phyloP scores from a whole-genome alignment of 2,113 vertebrate genomes.

The Alosa alosa region DNA sequence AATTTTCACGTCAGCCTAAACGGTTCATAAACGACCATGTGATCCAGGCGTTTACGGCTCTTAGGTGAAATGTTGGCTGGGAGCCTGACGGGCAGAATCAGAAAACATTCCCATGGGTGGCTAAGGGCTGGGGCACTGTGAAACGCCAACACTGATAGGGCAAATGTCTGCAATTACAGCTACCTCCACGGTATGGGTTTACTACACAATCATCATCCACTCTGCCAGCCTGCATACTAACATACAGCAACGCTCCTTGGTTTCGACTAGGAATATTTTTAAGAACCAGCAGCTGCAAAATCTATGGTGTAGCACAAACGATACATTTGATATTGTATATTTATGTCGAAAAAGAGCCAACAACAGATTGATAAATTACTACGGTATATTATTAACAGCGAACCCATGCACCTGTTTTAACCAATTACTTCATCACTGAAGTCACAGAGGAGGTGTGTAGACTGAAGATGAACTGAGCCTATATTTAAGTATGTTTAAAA shows the following conservation, averaged over 20 bases:
- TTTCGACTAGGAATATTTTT: not conserved
- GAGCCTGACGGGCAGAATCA: not conserved
- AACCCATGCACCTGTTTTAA: not conserved
- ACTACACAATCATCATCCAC: not conserved
- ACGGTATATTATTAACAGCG: not conserved
- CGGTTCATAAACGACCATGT: not conserved
- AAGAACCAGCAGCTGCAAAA: not conserved
- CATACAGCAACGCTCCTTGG: not conserved
- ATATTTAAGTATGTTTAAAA: not conserved
- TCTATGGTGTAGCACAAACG: not conserved
- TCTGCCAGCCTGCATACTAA: not conserved
- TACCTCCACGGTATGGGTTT: not conserved
- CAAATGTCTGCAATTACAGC: not conserved
- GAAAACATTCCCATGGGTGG: not conserved
- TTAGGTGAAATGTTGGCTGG: not conserved
- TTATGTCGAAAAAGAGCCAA: not conserved
- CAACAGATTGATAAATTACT: not conserved
- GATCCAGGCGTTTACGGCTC: slow-evolving; percentile 11
- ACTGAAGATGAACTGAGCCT: not conserved
- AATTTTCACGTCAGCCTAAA: slow-evolving; percentile 19
- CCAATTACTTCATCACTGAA: not conserved
- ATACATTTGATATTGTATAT: not conserved
- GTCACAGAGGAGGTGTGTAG: not conserved
- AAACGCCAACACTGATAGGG: not conserved
- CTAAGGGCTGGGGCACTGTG: not conserved